Base-by-base conservation (phyloP, 1,140 invertebrate genomes). In the Trinorchestia longiramus region DNA sequence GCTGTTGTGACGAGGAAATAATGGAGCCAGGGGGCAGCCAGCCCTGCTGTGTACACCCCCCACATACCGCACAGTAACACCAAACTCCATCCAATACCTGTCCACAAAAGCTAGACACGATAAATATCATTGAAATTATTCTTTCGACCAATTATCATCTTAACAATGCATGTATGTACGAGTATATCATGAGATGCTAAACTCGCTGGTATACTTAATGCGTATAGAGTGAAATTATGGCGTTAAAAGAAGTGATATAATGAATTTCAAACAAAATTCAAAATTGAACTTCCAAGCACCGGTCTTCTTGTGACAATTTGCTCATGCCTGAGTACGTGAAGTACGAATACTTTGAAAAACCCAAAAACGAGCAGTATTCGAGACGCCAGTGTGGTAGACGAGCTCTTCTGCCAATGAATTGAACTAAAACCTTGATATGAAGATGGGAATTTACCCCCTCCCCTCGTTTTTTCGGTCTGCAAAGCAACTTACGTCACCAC, bases 51-150 rank as follows among this genome's bases (percentile, higher is more conserved):
- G 43, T 96, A 95, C 28, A 95, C 96, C 40, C 87, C 95, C 96
- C 96, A 96, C 87, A 96, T 95, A 40, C 95, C 88, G 57, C 96
- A 96, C 96, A 96, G 96, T 44, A 96, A 91, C 87, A 96, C 95
- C 36, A 95, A 91, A 36, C 96, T 96, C 96, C 96, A 96, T 0
- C 96, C 96, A 40, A 96, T 95, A 47, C 96, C 96, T 96, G 95
- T 19, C 36, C 62, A 77, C 15, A 19, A 3, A 77, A 77, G 28
- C 28, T 23, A 36, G 36, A 77, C 3, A 77, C 28, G 62, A 77
- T 77, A 3, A 36, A 77, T 53, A 53, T 19, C 19, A 19, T 53
- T 53, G 19, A 53, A 36, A 19, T 3, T 36, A 23, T 77, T 11
- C 62, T 77, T 77, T 77, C 11, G 1, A 36, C 1, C 11, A 77